phyloP scores from a whole-genome alignment of 2,797 vertebrate genomes.

The Chelon labrosus region DNA sequence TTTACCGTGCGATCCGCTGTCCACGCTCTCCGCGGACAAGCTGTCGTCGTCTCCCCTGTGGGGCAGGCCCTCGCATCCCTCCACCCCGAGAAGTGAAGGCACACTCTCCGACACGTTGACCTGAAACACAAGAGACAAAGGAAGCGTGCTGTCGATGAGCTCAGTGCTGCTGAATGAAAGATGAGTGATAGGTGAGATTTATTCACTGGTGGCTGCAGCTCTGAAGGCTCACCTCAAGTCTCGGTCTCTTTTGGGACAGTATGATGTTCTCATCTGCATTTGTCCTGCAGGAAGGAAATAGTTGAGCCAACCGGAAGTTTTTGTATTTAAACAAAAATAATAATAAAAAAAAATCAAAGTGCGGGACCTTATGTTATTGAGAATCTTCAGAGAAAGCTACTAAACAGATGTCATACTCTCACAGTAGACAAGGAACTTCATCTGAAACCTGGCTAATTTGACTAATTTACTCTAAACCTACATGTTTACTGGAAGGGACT shows the following conservation, averaged over 20 bases:
- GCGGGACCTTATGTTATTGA: background rate
- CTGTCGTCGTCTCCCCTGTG: constrained; percentile 91
- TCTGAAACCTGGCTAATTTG: background rate
- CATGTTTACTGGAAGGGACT: background rate
- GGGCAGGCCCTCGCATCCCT: constrained; percentile 81
- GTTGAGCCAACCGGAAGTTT: background rate
- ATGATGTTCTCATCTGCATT: constrained; percentile 86
- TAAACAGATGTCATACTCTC: too few species aligned
- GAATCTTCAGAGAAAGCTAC: too few species aligned
- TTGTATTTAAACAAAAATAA: background rate
- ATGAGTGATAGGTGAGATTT: constrained; percentile 1
- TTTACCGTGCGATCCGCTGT: constrained; percentile 91
- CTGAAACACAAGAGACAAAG: constrained; percentile 62
- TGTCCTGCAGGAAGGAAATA: constrained; percentile 78
- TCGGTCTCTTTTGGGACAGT: constrained; percentile 87
- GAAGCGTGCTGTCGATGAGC: background rate
- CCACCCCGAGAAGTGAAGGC: constrained; percentile 74
- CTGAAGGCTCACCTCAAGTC: constrained; percentile 88
- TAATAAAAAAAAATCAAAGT: background rate
- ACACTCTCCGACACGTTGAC: constrained; percentile 76
- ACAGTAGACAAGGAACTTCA: background rate
- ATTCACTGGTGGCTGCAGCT: background rate
- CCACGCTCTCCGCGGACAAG: constrained; percentile 92
- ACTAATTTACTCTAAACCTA: background rate
- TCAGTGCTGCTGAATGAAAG: background rate